A percentile compares a stretch with the other conserved stretches of the same genome.
Evolutionary conservation across 2,797 vertebrate genomes (phyloP).

Genomic region (Borostomias antarcticus): DNA sequence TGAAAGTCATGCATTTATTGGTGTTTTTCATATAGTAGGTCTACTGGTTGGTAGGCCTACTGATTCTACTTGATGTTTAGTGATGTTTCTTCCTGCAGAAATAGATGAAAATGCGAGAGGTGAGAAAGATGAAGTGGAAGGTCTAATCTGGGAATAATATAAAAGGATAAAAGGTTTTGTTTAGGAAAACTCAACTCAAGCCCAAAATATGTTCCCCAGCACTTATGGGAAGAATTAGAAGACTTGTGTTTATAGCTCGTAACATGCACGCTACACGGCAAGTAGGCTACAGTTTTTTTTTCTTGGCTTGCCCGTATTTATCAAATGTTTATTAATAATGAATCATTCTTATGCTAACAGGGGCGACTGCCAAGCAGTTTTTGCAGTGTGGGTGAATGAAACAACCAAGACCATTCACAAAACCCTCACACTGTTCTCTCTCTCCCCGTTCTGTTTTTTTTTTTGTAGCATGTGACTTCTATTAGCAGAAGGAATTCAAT

Average conservation of each 20-base stretch:
- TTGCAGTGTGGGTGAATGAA: conserved; percentile 3
- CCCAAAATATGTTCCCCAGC: neutral
- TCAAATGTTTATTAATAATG: conserved; percentile 17
- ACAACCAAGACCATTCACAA: conserved; percentile 37
- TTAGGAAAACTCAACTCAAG: neutral
- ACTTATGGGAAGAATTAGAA: neutral
- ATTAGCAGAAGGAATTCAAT: conserved; percentile 58
- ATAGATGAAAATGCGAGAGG: too few relatives aligned
- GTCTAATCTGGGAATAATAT: too few relatives aligned
- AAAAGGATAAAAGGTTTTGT: neutral
- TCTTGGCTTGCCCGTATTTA: conserved; percentile 11
- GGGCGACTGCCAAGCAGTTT: conserved; percentile 31
- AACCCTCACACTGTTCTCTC: conserved; percentile 26
- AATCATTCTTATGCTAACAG: conserved; percentile 31
- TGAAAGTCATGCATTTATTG: too few relatives aligned
- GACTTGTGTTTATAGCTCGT: conserved; percentile 7
- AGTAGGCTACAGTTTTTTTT: conserved; percentile 1
- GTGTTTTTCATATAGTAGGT: too few relatives aligned
- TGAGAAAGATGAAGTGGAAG: too few relatives aligned
- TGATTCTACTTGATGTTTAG: too few relatives aligned
- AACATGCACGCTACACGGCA: neutral
- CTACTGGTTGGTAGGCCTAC: too few relatives aligned
- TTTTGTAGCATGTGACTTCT: conserved; percentile 60
- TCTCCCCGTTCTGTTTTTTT: conserved; percentile 29
- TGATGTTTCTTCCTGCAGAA: too few relatives aligned